Evolutionary conservation across 2,113 vertebrate species (phyloP).

Genomic region (Aspidoscelis tigris): DNA sequence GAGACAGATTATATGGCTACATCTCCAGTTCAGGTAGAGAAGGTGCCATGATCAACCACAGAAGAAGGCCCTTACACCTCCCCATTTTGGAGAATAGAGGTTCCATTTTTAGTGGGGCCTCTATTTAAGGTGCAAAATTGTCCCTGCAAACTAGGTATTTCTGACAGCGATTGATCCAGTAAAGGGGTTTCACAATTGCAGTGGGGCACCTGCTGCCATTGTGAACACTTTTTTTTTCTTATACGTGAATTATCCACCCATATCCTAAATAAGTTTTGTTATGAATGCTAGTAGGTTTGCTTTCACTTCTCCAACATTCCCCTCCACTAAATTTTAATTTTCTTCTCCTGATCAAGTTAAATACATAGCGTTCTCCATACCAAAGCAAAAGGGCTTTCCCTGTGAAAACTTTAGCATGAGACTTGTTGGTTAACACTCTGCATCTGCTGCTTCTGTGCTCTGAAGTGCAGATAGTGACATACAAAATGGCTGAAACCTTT

Average conservation of each 20-base stretch:
- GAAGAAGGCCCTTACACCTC: too few species aligned
- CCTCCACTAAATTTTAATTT: neutral
- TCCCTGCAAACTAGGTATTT: too few species aligned
- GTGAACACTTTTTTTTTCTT: too few species aligned
- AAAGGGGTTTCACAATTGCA: too few species aligned
- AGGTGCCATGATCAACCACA: too few species aligned
- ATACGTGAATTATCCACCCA: neutral
- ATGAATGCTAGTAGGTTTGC: neutral
- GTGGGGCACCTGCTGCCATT: too few species aligned
- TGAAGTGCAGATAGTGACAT: neutral
- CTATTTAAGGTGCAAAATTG: too few species aligned
- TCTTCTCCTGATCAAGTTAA: conserved; percentile 3
- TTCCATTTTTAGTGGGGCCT: too few species aligned
- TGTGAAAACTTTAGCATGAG: neutral
- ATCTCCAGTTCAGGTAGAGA: too few species aligned
- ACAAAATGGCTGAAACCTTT: conserved; percentile 19
- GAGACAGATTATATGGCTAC: too few species aligned
- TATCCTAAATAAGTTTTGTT: neutral
- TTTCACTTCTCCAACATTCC: neutral
- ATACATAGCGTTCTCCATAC: neutral
- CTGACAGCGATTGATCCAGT: too few species aligned
- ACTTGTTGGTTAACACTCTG: conserved; percentile 8
- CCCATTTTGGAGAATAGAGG: too few species aligned
- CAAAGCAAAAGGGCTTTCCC: neutral
- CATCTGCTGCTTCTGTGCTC: neutral